Evolutionary conservation across 2,888 invertebrate species (phyloP).

Genomic region (Rhagophthalmus giganteus): DNA sequence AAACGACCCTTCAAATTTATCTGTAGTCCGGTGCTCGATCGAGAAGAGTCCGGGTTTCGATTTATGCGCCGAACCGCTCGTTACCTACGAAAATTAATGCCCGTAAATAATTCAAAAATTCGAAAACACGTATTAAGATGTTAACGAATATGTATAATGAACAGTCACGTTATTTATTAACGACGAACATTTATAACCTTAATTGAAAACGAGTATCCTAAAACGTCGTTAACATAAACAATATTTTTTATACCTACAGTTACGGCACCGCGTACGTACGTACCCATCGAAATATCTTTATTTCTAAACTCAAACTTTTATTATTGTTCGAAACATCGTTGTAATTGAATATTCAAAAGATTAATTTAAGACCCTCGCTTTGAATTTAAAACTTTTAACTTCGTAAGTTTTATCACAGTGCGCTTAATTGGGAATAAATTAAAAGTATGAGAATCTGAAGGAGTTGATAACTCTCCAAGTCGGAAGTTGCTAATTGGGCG

Average conservation of each 20-base stretch:
- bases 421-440: constrained; percentile 21
- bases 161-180: constrained; percentile 29
- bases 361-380: constrained; percentile 14
- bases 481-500: constrained; percentile 9
- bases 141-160: constrained; percentile 36
- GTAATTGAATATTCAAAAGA: constrained; percentile 24
- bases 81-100: constrained; percentile 28
- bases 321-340: constrained; percentile 12
- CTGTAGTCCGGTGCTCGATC: constrained; percentile 20
- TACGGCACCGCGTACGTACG: too few relatives aligned
- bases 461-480: constrained; percentile 7
- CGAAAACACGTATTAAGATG: constrained; percentile 39
- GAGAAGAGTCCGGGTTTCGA: constrained; percentile 6
- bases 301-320: constrained; percentile 4
- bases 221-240: constrained; percentile 21
- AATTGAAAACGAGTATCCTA: constrained; percentile 37
- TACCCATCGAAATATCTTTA: constrained; percentile 2
- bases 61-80: too few relatives aligned
- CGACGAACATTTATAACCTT: constrained; percentile 36
- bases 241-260: constrained; percentile 20
- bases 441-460: constrained; percentile 13
- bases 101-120: constrained; percentile 35
- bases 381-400: constrained; percentile 16
- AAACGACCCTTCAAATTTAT: constrained; percentile 31
- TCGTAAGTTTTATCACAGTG: constrained; percentile 15